These are phyloP conservation scores for Limnephilus rhombicus DNA, from an alignment of 2,888 invertebrate genomes.

Conservation along the genomic window DNA sequence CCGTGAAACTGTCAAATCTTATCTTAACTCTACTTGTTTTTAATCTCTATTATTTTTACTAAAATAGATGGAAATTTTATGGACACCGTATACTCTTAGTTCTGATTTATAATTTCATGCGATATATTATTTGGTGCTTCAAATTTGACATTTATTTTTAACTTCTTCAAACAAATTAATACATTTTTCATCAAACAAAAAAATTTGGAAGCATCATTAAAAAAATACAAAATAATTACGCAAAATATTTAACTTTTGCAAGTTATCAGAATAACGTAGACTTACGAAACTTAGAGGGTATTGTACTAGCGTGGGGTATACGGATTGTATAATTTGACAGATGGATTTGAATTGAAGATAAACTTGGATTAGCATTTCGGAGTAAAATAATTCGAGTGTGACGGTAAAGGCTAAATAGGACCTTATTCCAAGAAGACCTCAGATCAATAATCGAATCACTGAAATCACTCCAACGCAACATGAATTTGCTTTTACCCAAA, in stretches of 20 bases:
- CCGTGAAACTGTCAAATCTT: no score
- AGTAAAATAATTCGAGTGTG: slow-evolving; percentile 1
- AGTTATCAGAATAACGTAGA: background rate
- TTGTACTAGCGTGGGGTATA: background rate
- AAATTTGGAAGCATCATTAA: background rate
- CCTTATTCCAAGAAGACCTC: background rate
- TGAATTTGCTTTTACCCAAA: background rate
- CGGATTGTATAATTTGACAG: background rate
- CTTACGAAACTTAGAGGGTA: background rate
- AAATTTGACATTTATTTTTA: background rate
- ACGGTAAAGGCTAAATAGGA: background rate
- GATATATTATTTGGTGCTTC: background rate
- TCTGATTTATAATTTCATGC: background rate
- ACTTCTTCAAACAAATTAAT: background rate
- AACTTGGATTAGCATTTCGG: background rate
- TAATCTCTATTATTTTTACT: background rate
- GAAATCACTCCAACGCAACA: background rate
- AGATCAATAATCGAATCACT: background rate
- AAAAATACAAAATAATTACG: no score
- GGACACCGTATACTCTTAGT: background rate
- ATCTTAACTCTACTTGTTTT: no score
- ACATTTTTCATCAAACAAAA: background rate
- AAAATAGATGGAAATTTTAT: background rate
- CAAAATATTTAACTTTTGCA: no score
- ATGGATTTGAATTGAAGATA: background rate